These are phyloP conservation scores for Pyrocoelia pectoralis DNA, from an alignment of 2,888 invertebrate species.

Conservation along the genomic window DNA sequence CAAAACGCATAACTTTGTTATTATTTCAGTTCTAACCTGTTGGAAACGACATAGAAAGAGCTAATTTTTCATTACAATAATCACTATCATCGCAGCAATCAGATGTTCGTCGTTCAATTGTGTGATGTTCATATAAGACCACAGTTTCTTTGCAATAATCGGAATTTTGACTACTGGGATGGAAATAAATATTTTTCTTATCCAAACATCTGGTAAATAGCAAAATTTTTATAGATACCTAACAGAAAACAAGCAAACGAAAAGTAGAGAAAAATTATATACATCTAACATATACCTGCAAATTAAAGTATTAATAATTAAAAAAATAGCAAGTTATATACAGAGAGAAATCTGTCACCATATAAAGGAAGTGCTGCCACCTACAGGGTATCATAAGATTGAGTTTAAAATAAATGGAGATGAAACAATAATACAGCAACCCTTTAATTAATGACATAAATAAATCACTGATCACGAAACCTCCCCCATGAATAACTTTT, in stretches of 20 bases:
- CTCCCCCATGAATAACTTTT: no score
- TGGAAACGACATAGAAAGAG: constrained; percentile 51
- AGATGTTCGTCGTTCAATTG: constrained; percentile 51
- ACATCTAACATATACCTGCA: constrained; percentile 13
- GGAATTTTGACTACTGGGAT: constrained; percentile 45
- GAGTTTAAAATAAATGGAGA: background rate
- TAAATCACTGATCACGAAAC: no score
- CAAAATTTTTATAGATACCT: constrained; percentile 37
- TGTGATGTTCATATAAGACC: constrained; percentile 40
- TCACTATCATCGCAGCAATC: constrained; percentile 73
- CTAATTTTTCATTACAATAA: constrained; percentile 71
- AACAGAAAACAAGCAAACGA: constrained; percentile 31
- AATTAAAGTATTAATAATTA: constrained; percentile 23
- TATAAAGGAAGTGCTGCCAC: constrained; percentile 30
- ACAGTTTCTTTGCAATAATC: constrained; percentile 50
- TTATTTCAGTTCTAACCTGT: constrained; percentile 38
- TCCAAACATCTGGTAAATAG: constrained; percentile 49
- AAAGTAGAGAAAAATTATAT: background rate
- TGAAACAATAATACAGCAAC: no score
- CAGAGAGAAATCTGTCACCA: constrained; percentile 31
- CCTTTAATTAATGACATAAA: no score
- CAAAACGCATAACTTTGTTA: constrained; percentile 27
- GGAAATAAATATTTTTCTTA: constrained; percentile 42
- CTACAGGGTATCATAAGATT: constrained; percentile 3
- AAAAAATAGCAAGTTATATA: constrained; percentile 20